Base-by-base conservation (phyloP, 2,888 invertebrate genomes). In the Andrena hattorfiana region DNA sequence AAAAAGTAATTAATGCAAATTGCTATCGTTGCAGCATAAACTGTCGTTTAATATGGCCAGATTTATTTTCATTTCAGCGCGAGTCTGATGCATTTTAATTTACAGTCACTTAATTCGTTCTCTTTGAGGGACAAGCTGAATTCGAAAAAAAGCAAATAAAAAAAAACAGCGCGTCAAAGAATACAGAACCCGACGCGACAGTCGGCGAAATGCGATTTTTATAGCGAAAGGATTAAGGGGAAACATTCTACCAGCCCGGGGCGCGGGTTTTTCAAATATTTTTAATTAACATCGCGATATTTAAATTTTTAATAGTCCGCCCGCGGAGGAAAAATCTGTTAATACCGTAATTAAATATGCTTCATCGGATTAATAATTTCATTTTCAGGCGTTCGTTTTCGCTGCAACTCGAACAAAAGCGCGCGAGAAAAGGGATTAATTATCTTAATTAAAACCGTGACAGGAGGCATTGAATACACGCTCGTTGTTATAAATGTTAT, bases 381-480 rank as follows among this genome's bases (percentile, higher is more conserved):
- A 64, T 81, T 60, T 78, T 23, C 62, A 49, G 59, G 35, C 16
- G 66, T 54, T 62, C 60, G 62, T 79, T 71, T 68, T 42, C 49
- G 28, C 48, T 49, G 30, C 28, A 16, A 49, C 63, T 5, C 42
- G 28, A 20, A 59, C 49, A 68, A 54, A 80, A 63, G 30, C 48
- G 30, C 13, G 10, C 54, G 8, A 68, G 67, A 49, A 62, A 49
- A 10, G 56, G 62, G 62, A 81, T 79, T 68, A 74, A 79, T 81
- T 74, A 69, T 81, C 59, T 81, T 81, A 81, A 81, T 81, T 81
- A 81, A 74, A 80, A 74, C 60, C 54, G 20, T 35, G 60, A 67
- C 74, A 67, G 35, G 30, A 1, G 74, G 30, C 49, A 35, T 66
- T 77, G 49, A 32, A 73, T 66, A 28, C 59, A 26, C 49, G 32